These are phyloP conservation scores for Nipponia nippon DNA, from an alignment of 2,113 vertebrate species.

Conservation along the genomic window DNA sequence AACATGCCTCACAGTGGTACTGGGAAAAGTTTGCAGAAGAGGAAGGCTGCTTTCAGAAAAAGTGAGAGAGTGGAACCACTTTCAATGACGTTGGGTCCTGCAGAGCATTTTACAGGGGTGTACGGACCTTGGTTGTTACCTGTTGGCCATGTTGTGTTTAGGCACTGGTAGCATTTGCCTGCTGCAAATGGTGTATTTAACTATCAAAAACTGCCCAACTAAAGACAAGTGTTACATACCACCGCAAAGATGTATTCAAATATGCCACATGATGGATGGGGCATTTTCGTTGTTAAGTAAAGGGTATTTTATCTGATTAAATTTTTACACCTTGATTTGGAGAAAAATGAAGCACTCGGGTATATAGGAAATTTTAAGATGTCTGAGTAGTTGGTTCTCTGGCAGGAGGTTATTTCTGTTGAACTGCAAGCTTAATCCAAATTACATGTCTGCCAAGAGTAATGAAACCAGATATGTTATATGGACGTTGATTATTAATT, in stretches of 20 bases:
- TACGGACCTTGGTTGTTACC: not conserved
- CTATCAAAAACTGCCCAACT: not conserved
- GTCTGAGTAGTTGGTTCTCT: not conserved
- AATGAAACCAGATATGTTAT: not conserved
- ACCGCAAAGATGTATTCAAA: not conserved
- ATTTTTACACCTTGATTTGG: not conserved
- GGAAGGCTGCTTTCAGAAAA: not conserved
- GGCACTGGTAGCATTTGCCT: not conserved
- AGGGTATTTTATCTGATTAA: not conserved
- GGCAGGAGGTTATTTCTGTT: not conserved
- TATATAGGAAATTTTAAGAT: not conserved
- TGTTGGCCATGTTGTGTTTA: not conserved
- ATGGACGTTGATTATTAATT: not conserved
- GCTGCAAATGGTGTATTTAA: not conserved
- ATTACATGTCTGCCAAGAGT: not conserved
- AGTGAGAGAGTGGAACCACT: not conserved
- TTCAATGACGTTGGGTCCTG: not conserved
- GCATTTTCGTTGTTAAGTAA: not conserved
- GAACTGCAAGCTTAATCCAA: not conserved
- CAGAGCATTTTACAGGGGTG: not conserved
- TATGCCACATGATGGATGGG: not conserved
- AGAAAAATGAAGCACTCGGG: not conserved
- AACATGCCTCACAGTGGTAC: not conserved
- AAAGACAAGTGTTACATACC: not conserved
- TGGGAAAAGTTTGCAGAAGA: not conserved